Evolutionary conservation across 1,140 invertebrate genomes (phyloP).

Genomic region (Bombus polaris): DNA sequence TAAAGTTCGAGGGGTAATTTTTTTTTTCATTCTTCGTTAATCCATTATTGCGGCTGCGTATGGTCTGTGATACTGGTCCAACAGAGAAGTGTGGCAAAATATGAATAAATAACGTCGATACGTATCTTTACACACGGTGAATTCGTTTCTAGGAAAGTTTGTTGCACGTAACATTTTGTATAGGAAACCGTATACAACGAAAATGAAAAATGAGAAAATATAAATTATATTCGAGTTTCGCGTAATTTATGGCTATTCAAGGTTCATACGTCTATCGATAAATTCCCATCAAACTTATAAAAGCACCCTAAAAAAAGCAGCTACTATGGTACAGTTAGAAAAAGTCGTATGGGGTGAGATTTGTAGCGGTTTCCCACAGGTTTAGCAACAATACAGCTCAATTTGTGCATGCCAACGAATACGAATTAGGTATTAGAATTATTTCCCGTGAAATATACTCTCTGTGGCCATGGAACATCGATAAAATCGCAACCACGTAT

Average conservation of each 20-base stretch:
- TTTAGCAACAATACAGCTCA: slow-evolving; percentile 38
- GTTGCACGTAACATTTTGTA: background rate
- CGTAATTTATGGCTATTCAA: background rate
- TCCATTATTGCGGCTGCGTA: slow-evolving; percentile 46
- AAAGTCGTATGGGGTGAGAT: slow-evolving; percentile 43
- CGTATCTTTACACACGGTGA: background rate
- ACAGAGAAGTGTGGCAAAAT: background rate
- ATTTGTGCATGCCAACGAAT: slow-evolving; percentile 73
- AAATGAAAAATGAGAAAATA: no score
- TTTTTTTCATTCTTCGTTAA: slow-evolving; percentile 45
- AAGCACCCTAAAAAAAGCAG: slow-evolving; percentile 9
- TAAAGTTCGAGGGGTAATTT: slow-evolving; percentile 31
- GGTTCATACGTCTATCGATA: background rate
- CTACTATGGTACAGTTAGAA: background rate
- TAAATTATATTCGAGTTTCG: background rate
- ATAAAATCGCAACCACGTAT: background rate
- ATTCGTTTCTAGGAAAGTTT: background rate
- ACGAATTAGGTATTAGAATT: slow-evolving; percentile 65
- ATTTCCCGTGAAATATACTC: slow-evolving; percentile 25
- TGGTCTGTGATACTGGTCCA: background rate
- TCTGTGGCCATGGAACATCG: slow-evolving; percentile 1
- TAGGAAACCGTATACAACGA: background rate
- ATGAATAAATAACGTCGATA: slow-evolving; percentile 6
- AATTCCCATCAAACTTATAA: slow-evolving; percentile 35
- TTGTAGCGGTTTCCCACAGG: slow-evolving; percentile 73